phyloP scores from a whole-genome alignment of 1,140 invertebrate genomes.

The Hypsibius dujardini region DNA sequence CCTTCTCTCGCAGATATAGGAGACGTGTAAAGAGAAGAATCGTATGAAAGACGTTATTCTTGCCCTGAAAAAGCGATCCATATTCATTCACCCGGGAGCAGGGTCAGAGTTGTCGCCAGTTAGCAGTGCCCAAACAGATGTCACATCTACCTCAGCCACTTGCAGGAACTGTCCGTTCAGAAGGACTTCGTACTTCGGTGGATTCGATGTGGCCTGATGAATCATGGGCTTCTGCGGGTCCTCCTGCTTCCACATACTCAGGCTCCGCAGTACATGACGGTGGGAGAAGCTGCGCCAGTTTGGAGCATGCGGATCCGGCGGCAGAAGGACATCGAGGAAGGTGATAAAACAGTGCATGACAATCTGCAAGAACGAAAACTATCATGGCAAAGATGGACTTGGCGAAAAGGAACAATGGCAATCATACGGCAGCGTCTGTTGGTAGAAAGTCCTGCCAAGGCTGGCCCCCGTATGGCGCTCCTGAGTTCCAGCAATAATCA shows the following conservation, averaged over 20 bases:
- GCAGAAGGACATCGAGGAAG: neutral
- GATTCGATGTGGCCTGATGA: neutral
- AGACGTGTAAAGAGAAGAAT: neutral
- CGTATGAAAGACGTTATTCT: slow-evolving; percentile 13
- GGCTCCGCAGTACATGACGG: slow-evolving; percentile 3
- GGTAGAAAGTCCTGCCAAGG: slow-evolving; percentile 14
- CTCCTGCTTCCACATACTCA: neutral
- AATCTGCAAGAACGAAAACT: neutral
- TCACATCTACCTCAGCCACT: neutral
- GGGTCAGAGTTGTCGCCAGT: too few relatives aligned
- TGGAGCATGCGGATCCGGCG: slow-evolving; percentile 7
- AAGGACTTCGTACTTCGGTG: slow-evolving; percentile 1
- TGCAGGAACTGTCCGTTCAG: neutral
- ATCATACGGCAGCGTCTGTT: neutral
- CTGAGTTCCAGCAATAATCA: slow-evolving; percentile 1
- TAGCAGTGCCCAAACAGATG: too few relatives aligned
- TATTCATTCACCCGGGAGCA: too few relatives aligned
- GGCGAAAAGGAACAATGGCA: neutral
- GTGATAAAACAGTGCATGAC: slow-evolving; percentile 12
- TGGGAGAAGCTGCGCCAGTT: slow-evolving; percentile 11
- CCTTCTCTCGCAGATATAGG: neutral
- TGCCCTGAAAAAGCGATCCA: neutral
- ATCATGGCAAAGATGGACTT: neutral
- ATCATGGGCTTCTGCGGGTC: neutral
- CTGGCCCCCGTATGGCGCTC: slow-evolving; percentile 1